These are phyloP conservation scores for Pelusios castaneus DNA, from an alignment of 2,113 vertebrate genomes.

Conservation along the genomic window DNA sequence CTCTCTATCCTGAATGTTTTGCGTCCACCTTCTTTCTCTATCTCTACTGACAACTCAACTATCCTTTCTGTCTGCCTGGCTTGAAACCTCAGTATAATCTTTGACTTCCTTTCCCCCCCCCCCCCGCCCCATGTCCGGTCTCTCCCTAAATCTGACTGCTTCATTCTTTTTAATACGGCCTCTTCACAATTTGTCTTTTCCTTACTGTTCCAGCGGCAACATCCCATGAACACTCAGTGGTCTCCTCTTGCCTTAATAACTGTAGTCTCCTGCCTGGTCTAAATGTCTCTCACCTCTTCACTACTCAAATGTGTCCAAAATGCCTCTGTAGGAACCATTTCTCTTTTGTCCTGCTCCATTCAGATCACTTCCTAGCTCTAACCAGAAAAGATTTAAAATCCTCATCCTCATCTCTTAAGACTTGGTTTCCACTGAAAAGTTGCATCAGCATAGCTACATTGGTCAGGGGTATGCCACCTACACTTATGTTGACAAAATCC, in stretches of 20 bases:
- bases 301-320: neutral
- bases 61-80: fast-evolving
- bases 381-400: neutral
- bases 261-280: neutral
- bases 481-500: neutral
- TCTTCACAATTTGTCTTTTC: neutral
- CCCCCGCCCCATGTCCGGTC: neutral
- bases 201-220: neutral
- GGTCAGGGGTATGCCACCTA: neutral
- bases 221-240: neutral
- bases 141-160: neutral
- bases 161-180: neutral
- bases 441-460: neutral
- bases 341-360: neutral
- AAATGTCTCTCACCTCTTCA: neutral
- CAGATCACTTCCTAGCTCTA: neutral
- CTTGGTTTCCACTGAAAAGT: neutral
- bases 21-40: neutral
- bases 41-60: fast-evolving
- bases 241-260: neutral
- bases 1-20: neutral
- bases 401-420: neutral
- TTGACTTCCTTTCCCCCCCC: neutral
- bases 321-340: neutral
- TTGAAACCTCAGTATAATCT: neutral